Conservation (phyloP, 2,888 invertebrate genomes). For the Xylota sylvarum region DNA sequence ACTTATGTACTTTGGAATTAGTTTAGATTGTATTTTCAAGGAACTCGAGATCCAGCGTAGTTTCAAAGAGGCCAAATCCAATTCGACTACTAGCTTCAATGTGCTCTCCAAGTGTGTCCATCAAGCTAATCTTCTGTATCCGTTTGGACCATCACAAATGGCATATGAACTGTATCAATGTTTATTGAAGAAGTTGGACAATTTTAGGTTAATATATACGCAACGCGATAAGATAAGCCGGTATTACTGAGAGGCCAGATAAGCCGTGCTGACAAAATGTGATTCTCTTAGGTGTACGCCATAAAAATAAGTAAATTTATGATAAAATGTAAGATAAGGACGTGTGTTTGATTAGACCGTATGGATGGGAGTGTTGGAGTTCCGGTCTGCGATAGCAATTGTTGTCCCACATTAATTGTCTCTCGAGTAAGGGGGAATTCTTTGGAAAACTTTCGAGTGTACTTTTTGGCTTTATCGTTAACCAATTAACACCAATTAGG, state of each 20-base stretch:
- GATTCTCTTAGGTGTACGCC: constrained; percentile 35
- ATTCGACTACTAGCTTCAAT: constrained; percentile 2
- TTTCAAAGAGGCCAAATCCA: constrained; percentile 73
- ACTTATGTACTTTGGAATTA: not conserved
- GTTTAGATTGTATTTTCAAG: constrained; percentile 51
- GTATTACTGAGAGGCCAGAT: constrained; percentile 50
- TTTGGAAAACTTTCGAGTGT: not conserved
- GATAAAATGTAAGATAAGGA: constrained; percentile 33
- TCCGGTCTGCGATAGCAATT: not conserved
- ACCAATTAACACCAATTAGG: constrained; percentile 3
- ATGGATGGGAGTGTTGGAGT: constrained; percentile 18
- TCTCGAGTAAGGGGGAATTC: not conserved
- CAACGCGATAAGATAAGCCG: constrained; percentile 74
- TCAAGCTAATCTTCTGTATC: constrained; percentile 74
- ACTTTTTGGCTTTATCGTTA: not conserved
- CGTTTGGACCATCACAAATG: constrained; percentile 70
- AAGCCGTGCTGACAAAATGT: constrained; percentile 31
- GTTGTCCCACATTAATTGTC: not conserved
- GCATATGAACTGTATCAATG: constrained; percentile 78
- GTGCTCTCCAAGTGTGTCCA: constrained; percentile 74
- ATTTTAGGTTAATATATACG: constrained; percentile 62
- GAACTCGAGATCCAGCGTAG: constrained; percentile 76
- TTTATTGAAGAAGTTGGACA: constrained; percentile 55
- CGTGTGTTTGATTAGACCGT: constrained; percentile 8
- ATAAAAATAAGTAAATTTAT: constrained; percentile 25